Evolutionary conservation across 2,797 vertebrate species (phyloP), one percentile per base, ranked within the genome.

Genomic region (Phoxinus dragarum): DNA sequence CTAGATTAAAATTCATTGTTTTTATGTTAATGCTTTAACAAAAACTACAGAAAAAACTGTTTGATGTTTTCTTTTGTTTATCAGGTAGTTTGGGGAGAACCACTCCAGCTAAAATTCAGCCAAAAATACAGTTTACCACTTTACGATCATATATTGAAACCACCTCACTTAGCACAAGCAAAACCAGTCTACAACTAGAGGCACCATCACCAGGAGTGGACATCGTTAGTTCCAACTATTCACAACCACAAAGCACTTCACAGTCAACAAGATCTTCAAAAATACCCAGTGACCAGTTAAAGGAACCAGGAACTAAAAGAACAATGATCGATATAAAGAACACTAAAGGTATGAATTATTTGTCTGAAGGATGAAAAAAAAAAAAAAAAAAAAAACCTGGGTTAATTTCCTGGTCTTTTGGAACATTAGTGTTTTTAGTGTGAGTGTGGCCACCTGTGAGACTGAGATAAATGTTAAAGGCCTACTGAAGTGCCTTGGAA

Each of bases 321-420:
- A 79, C 67, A 31, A 61, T 89, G 64, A 56, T 89, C 7, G 38
- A 80, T 64, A 88, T 89, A 84, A 77, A 90, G 16, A 85, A 87
- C 69, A 90, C 75, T 52, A 89, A 89, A 89, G 95, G 95, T 96
- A 92, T 87, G 89, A 67, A 34, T 66, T 34, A 34, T 8, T 66
- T 56, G 47, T 47, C 66, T 76, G 23, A 87, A 83, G 59, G 14
- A 31, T 49, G 1, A 16, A 38, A 54, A 69, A 49, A 16, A 38
- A 6, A 38, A 5, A 38, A 5, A 38, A 38, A 6, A 47, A 0
- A 42, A n/a, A n/a, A 27, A 27, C 27, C 21, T 0, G 4, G 6
- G 8, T 73, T 1, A 19, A 47, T 49, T 34, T 49, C 4, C 44
- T 44, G 6, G 42, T 71, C 6, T 47, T 19, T 44, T 17, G 27